Evolutionary conservation across 2,888 invertebrate genomes (phyloP), one percentile per base, ranked within the genome.

Genomic region (Agrochola macilenta): DNA sequence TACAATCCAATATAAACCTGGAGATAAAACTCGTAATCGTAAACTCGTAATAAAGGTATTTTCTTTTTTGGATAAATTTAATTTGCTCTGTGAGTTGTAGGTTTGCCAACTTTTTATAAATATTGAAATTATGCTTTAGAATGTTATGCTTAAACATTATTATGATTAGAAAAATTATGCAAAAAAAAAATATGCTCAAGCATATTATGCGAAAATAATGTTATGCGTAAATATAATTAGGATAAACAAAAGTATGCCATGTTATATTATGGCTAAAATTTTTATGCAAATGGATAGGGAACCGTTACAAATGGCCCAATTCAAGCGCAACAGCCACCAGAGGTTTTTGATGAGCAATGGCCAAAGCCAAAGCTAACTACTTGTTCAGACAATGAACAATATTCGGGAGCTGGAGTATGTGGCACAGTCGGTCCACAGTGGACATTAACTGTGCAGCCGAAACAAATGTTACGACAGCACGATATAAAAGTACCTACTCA

Each of bases 1-100:
- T 82, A 79, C 79, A 76, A 58, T 79, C 35, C 20, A 49, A 66
- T 43, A 54, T 14, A 20, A 57, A 35, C 23, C 0, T 68, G 17
- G 58, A 35, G 17, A n/a, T 70, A 64, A 20, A 46, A 46, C 46
- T 14, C 14, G 46, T 46, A 14, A 46, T 46, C 46, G 46, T 46
- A 46, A 46, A 46, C 46, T 14, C 46, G 12, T 46, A 46, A 14
- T 46, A 46, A 46, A 46, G 14, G 46, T 46, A 14, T 14, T 46
- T 46, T 14, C 14, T 46, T 14, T 46, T 46, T 46, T 46, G 14
- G 11, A n/a, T 70, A 60, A 20, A 46, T 61, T 26, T 20, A 39
- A 57, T 60, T 52, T 35, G 39, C 20, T 57, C 20, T 39, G 5
- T 26, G 60, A 1, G 17, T 26, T 26, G 26, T 26, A 30, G 26